phyloP scores from a whole-genome alignment of 2,888 invertebrate species.

The Catocala sponsa region DNA sequence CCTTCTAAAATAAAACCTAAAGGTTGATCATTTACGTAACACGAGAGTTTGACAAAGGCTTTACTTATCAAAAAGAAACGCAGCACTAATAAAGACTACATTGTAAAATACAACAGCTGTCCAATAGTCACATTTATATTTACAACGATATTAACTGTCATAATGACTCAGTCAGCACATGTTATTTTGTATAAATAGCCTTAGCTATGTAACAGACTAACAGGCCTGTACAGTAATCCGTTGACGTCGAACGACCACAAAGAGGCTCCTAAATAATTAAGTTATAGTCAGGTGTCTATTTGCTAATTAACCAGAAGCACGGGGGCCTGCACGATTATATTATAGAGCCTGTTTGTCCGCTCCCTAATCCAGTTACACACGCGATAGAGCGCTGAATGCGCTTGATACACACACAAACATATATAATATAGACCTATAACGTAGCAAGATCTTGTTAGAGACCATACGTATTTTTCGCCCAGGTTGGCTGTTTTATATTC shows the following conservation, averaged over 20 bases:
- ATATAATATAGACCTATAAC: background rate
- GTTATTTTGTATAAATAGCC: no score
- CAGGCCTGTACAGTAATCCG: background rate
- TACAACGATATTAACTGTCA: background rate
- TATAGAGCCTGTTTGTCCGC: slow-evolving; percentile 45
- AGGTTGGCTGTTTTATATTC: background rate
- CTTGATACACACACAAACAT: slow-evolving; percentile 1
- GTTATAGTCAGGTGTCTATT: slow-evolving; percentile 30
- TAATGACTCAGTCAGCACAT: background rate
- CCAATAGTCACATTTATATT: no score
- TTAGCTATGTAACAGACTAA: background rate
- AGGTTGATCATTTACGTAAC: no score
- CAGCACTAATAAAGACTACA: no score
- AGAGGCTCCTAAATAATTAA: slow-evolving; percentile 6
- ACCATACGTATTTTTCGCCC: no score
- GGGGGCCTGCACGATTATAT: slow-evolving; percentile 44
- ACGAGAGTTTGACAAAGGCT: no score
- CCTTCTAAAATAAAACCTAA: no score
- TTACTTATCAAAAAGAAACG: no score
- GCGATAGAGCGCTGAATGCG: slow-evolving; percentile 37
- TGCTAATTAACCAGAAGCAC: slow-evolving; percentile 47
- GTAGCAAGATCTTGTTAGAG: no score
- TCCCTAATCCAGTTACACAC: slow-evolving; percentile 52
- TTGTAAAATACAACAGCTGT: no score
- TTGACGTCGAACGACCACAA: background rate